Evolutionary conservation across 2,797 vertebrate genomes (phyloP).

Genomic region (Neomorphus geoffroyi): DNA sequence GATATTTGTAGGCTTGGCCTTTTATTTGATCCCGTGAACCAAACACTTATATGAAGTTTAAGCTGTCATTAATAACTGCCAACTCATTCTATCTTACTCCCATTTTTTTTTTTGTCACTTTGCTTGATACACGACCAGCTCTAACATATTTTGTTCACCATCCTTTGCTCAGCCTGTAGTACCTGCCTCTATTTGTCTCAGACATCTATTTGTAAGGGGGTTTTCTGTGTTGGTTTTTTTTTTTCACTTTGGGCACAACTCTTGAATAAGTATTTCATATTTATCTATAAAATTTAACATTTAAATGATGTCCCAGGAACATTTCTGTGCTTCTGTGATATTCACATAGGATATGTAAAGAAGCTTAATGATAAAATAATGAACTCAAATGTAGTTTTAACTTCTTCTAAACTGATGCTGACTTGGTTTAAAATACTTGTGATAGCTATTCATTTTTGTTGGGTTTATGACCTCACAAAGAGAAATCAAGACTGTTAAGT

Average conservation of each 20-base stretch:
- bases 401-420: not conserved
- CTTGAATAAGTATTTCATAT: not conserved
- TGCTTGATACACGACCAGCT: not conserved
- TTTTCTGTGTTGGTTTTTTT: not conserved
- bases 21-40: not conserved
- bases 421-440: not conserved
- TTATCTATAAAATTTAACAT: not conserved
- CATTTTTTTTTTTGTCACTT: not conserved
- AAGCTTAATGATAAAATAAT: not conserved
- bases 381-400: not conserved
- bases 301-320: too few relatives aligned
- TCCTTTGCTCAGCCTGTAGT: not conserved
- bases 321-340: not conserved
- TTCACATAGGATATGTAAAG: not conserved
- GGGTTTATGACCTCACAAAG: not conserved
- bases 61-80: not conserved
- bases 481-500: not conserved
- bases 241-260: not conserved
- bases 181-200: not conserved
- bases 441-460: not conserved
- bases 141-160: not conserved
- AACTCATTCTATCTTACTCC: not conserved
- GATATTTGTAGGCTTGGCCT: not conserved
- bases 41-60: not conserved
- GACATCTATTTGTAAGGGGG: not conserved